Evolutionary conservation across 2,113 vertebrate genomes (phyloP), one percentile per base, ranked within the genome.

Genomic region (Macaca nemestrina): DNA sequence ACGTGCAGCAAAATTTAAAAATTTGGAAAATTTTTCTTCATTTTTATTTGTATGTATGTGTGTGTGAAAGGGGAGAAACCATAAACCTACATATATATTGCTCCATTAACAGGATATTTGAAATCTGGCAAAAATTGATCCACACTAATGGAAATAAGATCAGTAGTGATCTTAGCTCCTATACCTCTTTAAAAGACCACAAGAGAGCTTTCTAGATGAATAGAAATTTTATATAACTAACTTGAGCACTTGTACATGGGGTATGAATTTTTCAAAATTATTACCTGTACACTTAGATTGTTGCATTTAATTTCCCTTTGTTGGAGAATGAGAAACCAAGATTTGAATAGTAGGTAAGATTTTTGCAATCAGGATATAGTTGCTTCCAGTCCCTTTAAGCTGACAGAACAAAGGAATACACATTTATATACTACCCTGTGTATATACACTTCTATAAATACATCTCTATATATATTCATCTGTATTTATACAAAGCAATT

Each of bases 331-430:
- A 35, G 18, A 67, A 67, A 12, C 45, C 27, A 40, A 38, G 18
- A 20, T 59, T 3, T 38, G 23, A 22, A 9, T 0, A 48, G 16
- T 57, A 23, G 18, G 32, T 38, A 68, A 0, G 0, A 22, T 59
- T 93, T 70, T 93, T 59, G 20, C 35, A 50, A 17, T 32, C 35
- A 89, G 32, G 25, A 17, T 52, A 50, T 50, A 72, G 50, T 23
- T 79, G 5, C 43, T 79, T 10, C 43, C 45, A 32, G 17, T 18
- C 35, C 32, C 27, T 88, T 18, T 67, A 27, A 45, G 38, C 50
- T 11, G 43, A 72, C 22, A 70, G 35, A 95, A 32, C 1, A 52
- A 43, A 23, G 30, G 35, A 35, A 59, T 18, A 48, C 25, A 17
- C 5, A 43, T 59, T 25, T 88, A 32, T 30, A 50, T 4, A 17